Conservation (phyloP, 37 sponge, comb jelly and placozoan genomes). For the Agelas oroides region DNA sequence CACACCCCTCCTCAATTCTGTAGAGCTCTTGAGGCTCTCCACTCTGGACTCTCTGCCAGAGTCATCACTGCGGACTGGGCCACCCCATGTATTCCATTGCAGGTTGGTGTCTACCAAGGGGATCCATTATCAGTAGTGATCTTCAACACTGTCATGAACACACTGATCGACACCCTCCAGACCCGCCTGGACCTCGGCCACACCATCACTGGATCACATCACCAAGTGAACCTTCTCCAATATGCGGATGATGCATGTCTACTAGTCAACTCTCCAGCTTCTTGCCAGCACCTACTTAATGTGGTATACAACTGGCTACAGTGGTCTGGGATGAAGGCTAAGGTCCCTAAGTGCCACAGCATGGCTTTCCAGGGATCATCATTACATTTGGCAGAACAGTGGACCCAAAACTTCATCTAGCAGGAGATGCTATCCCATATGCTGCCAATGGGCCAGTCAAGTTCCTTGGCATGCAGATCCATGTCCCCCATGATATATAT, state of each 20-base stretch:
- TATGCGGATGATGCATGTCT: slow-evolving; percentile 45
- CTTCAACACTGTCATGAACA: slow-evolving; percentile 44
- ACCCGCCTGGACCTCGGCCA: background rate
- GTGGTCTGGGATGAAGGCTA: slow-evolving; percentile 35
- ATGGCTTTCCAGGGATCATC: slow-evolving; percentile 25
- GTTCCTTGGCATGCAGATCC: background rate
- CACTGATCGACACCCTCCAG: slow-evolving; percentile 16
- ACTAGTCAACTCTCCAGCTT: slow-evolving; percentile 14
- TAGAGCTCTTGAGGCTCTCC: background rate
- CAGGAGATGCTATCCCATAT: slow-evolving; percentile 19
- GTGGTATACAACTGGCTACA: slow-evolving; percentile 5
- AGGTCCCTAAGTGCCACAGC: slow-evolving; percentile 27
- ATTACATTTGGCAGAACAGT: background rate
- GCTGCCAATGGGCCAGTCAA: background rate
- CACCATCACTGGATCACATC: background rate
- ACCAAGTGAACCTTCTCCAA: slow-evolving; percentile 19
- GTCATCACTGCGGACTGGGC: slow-evolving; percentile 27
- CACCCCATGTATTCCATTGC: slow-evolving; percentile 2
- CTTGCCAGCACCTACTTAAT: slow-evolving; percentile 20
- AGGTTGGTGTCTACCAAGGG: slow-evolving; percentile 40
- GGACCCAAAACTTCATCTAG: slow-evolving; percentile 11
- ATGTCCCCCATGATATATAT: background rate
- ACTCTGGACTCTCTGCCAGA: slow-evolving; percentile 17
- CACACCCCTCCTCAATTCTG: slow-evolving; percentile 20
- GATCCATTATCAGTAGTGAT: slow-evolving; percentile 49